These are phyloP conservation scores for Actinostola sp. DNA, from an alignment of 92 coral and sea anemone genomes.

Conservation along the genomic window DNA sequence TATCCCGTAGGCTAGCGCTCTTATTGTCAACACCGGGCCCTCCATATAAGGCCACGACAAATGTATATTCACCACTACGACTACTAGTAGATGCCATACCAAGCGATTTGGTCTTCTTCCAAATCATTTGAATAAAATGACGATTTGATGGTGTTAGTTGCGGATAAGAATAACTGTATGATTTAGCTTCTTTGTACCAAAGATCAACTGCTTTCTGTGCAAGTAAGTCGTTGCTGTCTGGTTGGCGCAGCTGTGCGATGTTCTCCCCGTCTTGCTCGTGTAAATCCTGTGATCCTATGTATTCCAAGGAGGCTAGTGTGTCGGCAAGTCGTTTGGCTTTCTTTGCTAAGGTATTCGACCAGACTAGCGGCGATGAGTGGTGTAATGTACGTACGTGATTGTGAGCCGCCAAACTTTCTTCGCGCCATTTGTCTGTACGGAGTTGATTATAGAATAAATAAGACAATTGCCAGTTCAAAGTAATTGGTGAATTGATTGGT, in stretches of 20 bases:
- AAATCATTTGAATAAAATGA: constrained; percentile 92
- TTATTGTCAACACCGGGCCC: constrained; percentile 60
- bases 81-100: constrained; percentile 86
- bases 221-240: constrained; percentile 22
- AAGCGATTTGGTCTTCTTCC: constrained; percentile 79
- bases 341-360: constrained; percentile 77
- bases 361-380: constrained; percentile 73
- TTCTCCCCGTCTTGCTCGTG: constrained; percentile 81
- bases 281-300: constrained; percentile 67
- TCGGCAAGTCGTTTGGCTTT: constrained; percentile 81
- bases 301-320: constrained; percentile 64
- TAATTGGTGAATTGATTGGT: background rate
- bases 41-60: constrained; percentile 78
- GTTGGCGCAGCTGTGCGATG: constrained; percentile 68
- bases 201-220: constrained; percentile 70
- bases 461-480: background rate
- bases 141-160: constrained; percentile 67
- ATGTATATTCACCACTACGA: constrained; percentile 71
- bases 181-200: constrained; percentile 83
- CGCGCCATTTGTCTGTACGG: constrained; percentile 63
- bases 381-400: constrained; percentile 79
- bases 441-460: background rate
- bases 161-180: constrained; percentile 89
- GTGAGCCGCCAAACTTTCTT: constrained; percentile 75
- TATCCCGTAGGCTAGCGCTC: constrained; percentile 54